phyloP scores from a whole-genome alignment of 2,888 invertebrate species.

The Zele albiditarsus region DNA sequence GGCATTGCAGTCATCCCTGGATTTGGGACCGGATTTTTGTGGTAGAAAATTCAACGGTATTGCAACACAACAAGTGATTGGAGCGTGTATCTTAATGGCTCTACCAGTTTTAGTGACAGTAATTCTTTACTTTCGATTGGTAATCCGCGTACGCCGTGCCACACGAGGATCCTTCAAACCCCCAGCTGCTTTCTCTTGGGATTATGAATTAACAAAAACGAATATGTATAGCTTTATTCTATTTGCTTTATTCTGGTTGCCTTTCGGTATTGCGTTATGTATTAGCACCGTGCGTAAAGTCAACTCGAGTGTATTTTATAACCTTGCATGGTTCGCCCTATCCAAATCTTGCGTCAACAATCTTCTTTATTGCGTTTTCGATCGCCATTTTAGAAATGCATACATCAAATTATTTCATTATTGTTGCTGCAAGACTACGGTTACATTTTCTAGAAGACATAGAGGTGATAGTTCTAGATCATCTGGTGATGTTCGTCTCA shows the following conservation, averaged over 20 bases:
- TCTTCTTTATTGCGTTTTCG: slow-evolving; percentile 79
- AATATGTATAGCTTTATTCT: slow-evolving; percentile 80
- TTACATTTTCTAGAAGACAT: slow-evolving; percentile 79
- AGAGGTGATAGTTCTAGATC: slow-evolving; percentile 74
- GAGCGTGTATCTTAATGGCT: slow-evolving; percentile 76
- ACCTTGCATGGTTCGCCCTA: slow-evolving; percentile 81
- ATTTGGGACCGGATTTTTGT: slow-evolving; percentile 82
- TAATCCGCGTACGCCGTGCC: slow-evolving; percentile 74
- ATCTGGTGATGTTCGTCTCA: slow-evolving; percentile 77
- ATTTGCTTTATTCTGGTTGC: slow-evolving; percentile 80
- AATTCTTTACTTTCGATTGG: slow-evolving; percentile 75
- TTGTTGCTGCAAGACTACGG: slow-evolving; percentile 86
- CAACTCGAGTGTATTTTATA: slow-evolving; percentile 77
- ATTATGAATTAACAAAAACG: slow-evolving; percentile 77
- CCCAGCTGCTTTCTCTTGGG: slow-evolving; percentile 78
- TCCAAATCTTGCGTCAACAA: slow-evolving; percentile 81
- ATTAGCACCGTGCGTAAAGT: slow-evolving; percentile 74
- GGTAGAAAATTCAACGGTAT: slow-evolving; percentile 75
- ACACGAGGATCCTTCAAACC: slow-evolving; percentile 78
- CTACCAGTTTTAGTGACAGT: slow-evolving; percentile 77
- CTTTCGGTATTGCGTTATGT: slow-evolving; percentile 78
- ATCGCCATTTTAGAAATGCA: slow-evolving; percentile 81
- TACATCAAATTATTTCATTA: slow-evolving; percentile 85
- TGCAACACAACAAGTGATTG: slow-evolving; percentile 75
- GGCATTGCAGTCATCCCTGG: slow-evolving; percentile 77